Evolutionary conservation across 2,797 vertebrate genomes (phyloP), one percentile per base, ranked within the genome.

Genomic region (Sus cebifrons): DNA sequence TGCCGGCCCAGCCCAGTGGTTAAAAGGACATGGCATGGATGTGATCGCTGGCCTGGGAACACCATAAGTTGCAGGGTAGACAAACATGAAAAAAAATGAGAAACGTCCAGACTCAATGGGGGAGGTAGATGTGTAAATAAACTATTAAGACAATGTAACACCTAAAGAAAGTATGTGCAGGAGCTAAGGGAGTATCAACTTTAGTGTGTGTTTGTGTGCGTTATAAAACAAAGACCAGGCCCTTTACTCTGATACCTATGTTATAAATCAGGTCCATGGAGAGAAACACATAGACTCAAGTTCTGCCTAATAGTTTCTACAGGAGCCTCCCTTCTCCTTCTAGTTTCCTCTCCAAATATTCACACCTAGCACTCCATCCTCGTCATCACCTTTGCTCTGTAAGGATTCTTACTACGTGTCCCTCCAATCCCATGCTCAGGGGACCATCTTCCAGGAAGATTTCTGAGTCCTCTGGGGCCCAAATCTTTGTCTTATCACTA

Each of bases 401-500:
- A 11, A 25, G 13, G 52, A 83, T n/a, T 73, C 70, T 77, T 32
- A 86, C 49, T 7, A 14, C 5, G 2, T 6, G 10, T 7, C 27
- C n/a, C 56, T 54, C 18, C 52, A 58, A 44, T 4, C 40, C 70
- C 58, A 5, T 32, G 49, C 21, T 36, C 40, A 60, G 18, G 17
- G 4, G 18, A 18, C 54, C 3, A 1, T 77, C 70, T 73, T 81
- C 68, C 21, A 27, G 25, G n/a, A 95, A 82, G 21, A 1, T 10
- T 36, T 44, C 20, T 73, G 17, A 36, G 44, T 21, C 23, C 14
- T 3, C 3, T 17, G 25, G 36, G n/a, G 2, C 56, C 32, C 32
- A 8, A 49, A 18, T 40, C 12, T 62, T 7, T 1, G 18, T 52
- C 12, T 40, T 25, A 27, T 9, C 8, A 0, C 29, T 9, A 3